These are phyloP conservation scores for Corythornis madagascariensis DNA, from an alignment of 2,113 vertebrate species.

Conservation along the genomic window DNA sequence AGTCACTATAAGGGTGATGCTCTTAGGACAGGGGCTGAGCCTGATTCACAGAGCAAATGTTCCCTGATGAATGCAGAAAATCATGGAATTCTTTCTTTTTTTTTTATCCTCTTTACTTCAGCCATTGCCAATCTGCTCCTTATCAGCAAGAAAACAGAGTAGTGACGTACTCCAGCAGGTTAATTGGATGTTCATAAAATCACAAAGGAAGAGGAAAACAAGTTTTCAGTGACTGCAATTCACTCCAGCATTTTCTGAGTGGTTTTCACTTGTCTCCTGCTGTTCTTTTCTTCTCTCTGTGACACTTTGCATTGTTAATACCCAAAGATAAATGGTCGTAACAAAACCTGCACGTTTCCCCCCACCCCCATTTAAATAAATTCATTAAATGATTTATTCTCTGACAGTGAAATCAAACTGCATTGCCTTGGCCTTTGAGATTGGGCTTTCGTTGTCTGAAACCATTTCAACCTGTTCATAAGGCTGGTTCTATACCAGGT, in stretches of 20 bases:
- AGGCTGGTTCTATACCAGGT: background rate
- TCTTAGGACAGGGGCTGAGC: background rate
- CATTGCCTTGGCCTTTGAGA: background rate
- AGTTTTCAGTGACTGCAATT: background rate
- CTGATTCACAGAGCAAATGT: background rate
- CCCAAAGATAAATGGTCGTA: background rate
- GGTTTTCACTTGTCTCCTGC: background rate
- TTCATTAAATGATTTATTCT: background rate
- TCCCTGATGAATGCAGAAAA: background rate
- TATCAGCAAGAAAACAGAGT: background rate
- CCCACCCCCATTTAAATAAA: background rate
- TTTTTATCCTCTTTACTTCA: background rate
- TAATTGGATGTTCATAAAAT: background rate
- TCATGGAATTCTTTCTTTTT: background rate
- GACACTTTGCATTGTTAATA: background rate
- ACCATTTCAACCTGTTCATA: background rate
- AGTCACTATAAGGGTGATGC: background rate
- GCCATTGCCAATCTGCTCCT: background rate
- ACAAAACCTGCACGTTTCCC: background rate
- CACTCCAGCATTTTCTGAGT: background rate
- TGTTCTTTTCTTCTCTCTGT: background rate
- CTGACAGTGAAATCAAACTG: background rate
- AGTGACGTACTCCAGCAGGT: background rate
- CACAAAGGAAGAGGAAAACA: background rate
- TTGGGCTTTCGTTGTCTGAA: background rate